Conservation (phyloP, 2,797 vertebrate species). For the Malurus splendens region DNA sequence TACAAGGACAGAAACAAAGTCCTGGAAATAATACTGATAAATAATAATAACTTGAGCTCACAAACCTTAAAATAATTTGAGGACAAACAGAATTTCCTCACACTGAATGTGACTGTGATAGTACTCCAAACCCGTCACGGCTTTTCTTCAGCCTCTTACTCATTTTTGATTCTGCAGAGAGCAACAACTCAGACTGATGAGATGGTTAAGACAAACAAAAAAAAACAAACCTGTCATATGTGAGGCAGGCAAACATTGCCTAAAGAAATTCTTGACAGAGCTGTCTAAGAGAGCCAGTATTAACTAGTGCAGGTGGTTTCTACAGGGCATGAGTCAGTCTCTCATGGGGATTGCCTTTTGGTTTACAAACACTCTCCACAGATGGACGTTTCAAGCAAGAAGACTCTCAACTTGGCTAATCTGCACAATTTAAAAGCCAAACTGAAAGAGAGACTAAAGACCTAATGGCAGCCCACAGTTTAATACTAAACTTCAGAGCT, state of each 20-base stretch:
- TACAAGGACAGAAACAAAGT: background rate
- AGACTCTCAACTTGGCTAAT: background rate
- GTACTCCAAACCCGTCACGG: background rate
- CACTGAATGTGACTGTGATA: accelerated
- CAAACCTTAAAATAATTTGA: background rate
- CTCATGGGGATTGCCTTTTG: background rate
- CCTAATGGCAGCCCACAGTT: background rate
- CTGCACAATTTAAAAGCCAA: background rate
- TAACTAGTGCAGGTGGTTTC: background rate
- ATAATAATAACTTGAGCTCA: background rate
- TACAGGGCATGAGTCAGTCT: background rate
- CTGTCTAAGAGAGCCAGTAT: background rate
- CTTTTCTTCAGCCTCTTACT: background rate
- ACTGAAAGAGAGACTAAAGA: background rate
- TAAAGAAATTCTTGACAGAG: background rate
- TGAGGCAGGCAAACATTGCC: background rate
- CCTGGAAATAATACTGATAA: background rate
- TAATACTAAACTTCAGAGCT: background rate
- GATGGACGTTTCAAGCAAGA: background rate
- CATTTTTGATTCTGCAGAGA: background rate
- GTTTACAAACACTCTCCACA: background rate
- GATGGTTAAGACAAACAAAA: background rate
- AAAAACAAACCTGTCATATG: background rate
- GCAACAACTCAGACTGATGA: background rate
- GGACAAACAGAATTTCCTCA: background rate